A percentile compares a stretch with the other conserved stretches of the same genome.
phyloP scores from a whole-genome alignment of 2,113 vertebrate genomes.

The Podiceps cristatus region DNA sequence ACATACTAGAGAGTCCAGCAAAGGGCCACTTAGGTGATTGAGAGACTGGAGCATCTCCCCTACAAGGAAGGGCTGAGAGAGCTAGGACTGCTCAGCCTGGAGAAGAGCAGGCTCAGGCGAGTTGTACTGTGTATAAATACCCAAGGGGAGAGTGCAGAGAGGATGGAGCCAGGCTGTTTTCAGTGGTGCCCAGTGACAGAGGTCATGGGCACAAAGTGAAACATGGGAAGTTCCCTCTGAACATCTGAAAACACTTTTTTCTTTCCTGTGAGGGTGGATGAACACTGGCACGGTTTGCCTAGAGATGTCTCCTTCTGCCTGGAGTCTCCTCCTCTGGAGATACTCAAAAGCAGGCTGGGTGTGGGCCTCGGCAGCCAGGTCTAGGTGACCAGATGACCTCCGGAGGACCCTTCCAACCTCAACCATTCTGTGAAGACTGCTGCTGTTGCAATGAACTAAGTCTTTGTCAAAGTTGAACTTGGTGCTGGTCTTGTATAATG shows the following conservation, averaged over 20 bases:
- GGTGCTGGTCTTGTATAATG: neutral
- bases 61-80: neutral
- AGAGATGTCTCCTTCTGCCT: too few relatives aligned
- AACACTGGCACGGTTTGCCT: neutral
- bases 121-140: neutral
- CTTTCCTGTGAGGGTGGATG: neutral
- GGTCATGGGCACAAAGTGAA: neutral
- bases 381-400: neutral
- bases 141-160: neutral
- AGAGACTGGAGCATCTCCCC: neutral
- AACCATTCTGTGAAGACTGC: neutral
- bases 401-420: neutral
- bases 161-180: neutral
- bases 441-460: neutral
- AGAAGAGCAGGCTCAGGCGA: rapidly evolving
- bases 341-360: neutral
- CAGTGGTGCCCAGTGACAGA: neutral
- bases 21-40: neutral
- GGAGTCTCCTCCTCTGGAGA: neutral
- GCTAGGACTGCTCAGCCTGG: neutral
- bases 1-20: neutral
- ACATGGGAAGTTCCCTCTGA: neutral
- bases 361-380: neutral
- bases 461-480: neutral
- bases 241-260: neutral